Percentiles rank a stretch among this genome's conserved stretches.
phyloP scores from a whole-genome alignment of 2,888 invertebrate genomes.

The Eupithecia pulchellata region DNA sequence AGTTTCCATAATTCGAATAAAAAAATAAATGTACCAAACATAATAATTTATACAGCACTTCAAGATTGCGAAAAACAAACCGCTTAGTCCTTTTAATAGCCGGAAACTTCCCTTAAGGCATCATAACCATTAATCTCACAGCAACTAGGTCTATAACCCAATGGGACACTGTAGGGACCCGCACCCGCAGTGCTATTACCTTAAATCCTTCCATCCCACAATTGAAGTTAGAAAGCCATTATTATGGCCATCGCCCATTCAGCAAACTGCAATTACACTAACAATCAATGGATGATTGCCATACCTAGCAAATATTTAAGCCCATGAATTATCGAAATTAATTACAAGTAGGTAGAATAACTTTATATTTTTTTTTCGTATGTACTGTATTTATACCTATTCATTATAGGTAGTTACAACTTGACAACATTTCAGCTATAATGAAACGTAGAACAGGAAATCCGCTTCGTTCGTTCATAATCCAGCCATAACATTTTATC shows the following conservation, averaged over 20 bases:
- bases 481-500: neutral
- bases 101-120: neutral
- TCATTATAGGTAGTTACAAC: neutral
- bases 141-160: conserved; percentile 2
- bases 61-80: conserved; percentile 3
- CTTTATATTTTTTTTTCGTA: too few species aligned
- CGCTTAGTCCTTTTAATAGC: conserved; percentile 3
- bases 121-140: conserved; percentile 6
- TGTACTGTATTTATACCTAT: too few species aligned
- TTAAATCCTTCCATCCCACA: neutral
- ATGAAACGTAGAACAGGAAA: neutral
- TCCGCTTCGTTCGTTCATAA: neutral
- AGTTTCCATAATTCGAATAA: neutral
- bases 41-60: neutral
- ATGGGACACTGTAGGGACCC: neutral
- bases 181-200: neutral
- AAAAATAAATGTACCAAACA: conserved; percentile 4
- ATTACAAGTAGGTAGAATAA: too few species aligned
- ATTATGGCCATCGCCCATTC: neutral
- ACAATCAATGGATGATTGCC: too few species aligned
- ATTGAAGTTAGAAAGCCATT: neutral
- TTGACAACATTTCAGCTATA: neutral
- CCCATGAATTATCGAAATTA: too few species aligned
- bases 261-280: too few species aligned
- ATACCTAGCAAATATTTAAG: too few species aligned